Evolutionary conservation across 2,888 invertebrate species (phyloP).

Genomic region (Polymixis lichenea): DNA sequence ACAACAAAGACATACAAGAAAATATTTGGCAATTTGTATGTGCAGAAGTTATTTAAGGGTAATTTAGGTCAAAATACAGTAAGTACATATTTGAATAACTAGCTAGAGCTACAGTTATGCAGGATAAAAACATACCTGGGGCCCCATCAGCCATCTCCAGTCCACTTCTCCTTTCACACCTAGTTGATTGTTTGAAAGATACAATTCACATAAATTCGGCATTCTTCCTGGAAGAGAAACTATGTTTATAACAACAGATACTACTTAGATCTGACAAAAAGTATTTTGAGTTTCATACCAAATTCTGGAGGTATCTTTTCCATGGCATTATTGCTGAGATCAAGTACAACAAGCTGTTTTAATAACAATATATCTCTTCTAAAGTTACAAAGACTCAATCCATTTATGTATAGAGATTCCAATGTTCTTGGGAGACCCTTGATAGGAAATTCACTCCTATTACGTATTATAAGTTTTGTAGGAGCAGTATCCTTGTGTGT

Average conservation of each 20-base stretch:
- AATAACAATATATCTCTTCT: constrained; percentile 93
- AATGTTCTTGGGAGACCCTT: constrained; percentile 94
- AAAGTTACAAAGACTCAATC: constrained; percentile 91
- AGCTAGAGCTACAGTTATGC: not conserved
- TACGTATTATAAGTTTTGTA: constrained; percentile 91
- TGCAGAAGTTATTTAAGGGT: too few species aligned
- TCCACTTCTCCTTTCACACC: constrained; percentile 87
- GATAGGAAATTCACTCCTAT: constrained; percentile 92
- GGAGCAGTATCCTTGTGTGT: constrained; percentile 84
- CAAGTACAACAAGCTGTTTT: constrained; percentile 91
- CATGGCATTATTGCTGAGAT: constrained; percentile 93
- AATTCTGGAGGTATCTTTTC: constrained; percentile 93
- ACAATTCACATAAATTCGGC: constrained; percentile 91
- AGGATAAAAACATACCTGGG: constrained; percentile 73
- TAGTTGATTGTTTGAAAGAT: constrained; percentile 92
- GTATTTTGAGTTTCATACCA: constrained; percentile 80
- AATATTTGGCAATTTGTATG: too few species aligned
- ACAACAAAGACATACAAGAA: too few species aligned
- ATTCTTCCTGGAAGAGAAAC: constrained; percentile 83
- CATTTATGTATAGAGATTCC: constrained; percentile 91
- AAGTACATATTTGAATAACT: not conserved
- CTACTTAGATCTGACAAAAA: not conserved
- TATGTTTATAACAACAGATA: not conserved
- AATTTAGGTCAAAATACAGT: not conserved
- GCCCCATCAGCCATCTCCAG: constrained; percentile 93